Percentiles rank a stretch among this genome's conserved stretches.
Evolutionary conservation across 2,797 vertebrate genomes (phyloP).

Genomic region (Hemibagrus guttatus): DNA sequence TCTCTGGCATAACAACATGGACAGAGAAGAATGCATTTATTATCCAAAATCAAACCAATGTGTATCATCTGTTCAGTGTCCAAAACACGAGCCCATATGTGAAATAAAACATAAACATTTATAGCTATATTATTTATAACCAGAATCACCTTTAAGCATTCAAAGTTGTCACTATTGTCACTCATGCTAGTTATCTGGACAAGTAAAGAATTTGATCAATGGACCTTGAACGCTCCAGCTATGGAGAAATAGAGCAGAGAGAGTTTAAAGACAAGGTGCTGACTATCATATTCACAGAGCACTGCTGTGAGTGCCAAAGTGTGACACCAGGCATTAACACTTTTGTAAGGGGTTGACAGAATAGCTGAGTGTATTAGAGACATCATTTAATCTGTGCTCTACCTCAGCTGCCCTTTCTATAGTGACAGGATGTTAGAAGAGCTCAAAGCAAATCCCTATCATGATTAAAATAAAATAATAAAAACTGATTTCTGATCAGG

Average conservation of each 20-base stretch:
- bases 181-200: background rate
- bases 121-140: background rate
- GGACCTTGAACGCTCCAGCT: background rate
- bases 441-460: background rate
- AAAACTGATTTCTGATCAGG: background rate
- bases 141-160: background rate
- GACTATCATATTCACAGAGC: background rate
- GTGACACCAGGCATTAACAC: conserved; percentile 12
- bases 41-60: background rate
- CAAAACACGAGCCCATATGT: background rate
- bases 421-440: background rate
- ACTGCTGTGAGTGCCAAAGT: conserved; percentile 1
- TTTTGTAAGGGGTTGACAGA: background rate
- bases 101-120: background rate
- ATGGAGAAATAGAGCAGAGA: background rate
- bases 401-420: background rate
- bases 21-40: background rate
- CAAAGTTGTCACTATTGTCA: background rate
- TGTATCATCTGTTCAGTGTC: background rate
- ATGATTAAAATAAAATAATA: background rate
- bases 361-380: background rate
- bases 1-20: background rate
- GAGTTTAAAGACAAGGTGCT: background rate
- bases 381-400: background rate
- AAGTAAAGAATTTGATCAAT: background rate